Evolutionary conservation across 2,888 invertebrate species (phyloP).

Genomic region (Idaea biselata): DNA sequence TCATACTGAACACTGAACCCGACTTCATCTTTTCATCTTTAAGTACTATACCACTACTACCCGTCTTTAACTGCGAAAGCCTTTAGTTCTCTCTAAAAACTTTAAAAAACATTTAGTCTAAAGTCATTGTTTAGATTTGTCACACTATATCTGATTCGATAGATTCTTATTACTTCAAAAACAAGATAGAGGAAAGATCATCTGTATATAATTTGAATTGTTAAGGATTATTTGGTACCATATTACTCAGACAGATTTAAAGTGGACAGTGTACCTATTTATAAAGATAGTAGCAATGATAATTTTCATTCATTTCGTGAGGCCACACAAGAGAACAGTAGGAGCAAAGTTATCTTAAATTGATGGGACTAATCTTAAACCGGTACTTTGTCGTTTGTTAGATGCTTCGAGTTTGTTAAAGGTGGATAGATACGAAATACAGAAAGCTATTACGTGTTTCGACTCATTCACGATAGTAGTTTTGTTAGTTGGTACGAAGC

Average conservation of each 20-base stretch:
- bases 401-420: slow-evolving; percentile 50
- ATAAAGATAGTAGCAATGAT: slow-evolving; percentile 27
- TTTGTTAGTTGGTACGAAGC: neutral
- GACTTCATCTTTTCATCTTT: neutral
- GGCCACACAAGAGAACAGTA: slow-evolving; percentile 65
- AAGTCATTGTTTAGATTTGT: neutral
- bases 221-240: slow-evolving; percentile 1
- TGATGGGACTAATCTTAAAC: slow-evolving; percentile 69
- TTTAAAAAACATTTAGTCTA: neutral
- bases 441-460: slow-evolving; percentile 44
- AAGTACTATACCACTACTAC: neutral
- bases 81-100: neutral
- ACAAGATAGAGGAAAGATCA: neutral
- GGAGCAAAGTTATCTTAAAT: slow-evolving; percentile 63
- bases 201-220: neutral
- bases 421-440: slow-evolving; percentile 44
- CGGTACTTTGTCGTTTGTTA: slow-evolving; percentile 62
- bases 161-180: neutral
- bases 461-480: slow-evolving; percentile 25
- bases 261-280: slow-evolving; percentile 22
- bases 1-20: slow-evolving; percentile 39
- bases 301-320: slow-evolving; percentile 39
- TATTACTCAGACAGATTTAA: slow-evolving; percentile 12
- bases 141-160: neutral
- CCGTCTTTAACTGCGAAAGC: neutral